phyloP scores from a whole-genome alignment of 2,888 invertebrate genomes.

The Desoria tigrina region DNA sequence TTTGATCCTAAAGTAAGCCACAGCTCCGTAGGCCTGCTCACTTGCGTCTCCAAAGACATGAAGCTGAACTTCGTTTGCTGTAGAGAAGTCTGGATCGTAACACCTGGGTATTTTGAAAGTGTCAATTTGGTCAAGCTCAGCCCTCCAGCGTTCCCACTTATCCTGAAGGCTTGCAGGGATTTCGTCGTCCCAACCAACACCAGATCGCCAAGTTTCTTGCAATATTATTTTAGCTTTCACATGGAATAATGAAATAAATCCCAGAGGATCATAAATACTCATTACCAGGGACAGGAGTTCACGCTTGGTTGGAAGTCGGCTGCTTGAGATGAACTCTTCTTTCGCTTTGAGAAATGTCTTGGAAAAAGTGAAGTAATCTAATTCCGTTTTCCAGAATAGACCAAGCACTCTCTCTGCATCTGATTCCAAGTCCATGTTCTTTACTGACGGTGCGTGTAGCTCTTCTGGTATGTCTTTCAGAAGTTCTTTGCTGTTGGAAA shows the following conservation, averaged over 20 bases:
- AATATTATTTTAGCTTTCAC: constrained; percentile 53
- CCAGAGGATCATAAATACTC: constrained; percentile 54
- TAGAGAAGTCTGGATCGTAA: neutral
- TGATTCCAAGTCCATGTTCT: too few species aligned
- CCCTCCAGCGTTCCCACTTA: constrained; percentile 29
- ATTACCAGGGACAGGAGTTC: constrained; percentile 48
- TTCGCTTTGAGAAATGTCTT: too few species aligned
- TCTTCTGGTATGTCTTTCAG: too few species aligned
- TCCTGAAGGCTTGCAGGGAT: constrained; percentile 3
- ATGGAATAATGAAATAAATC: constrained; percentile 50
- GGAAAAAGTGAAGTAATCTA: too few species aligned
- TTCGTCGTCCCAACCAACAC: too few species aligned
- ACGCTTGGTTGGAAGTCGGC: constrained; percentile 54
- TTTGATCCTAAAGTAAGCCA: constrained; percentile 33
- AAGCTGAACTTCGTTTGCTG: constrained; percentile 8
- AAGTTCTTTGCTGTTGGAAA: too few species aligned
- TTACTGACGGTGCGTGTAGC: too few species aligned
- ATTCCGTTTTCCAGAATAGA: too few species aligned
- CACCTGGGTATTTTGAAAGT: constrained; percentile 30
- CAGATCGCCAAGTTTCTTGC: constrained; percentile 54
- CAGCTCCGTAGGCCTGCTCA: constrained; percentile 33
- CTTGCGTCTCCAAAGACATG: constrained; percentile 47
- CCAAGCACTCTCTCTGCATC: too few species aligned
- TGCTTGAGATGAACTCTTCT: too few species aligned
- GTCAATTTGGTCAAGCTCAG: constrained; percentile 19